Base-by-base conservation (phyloP, 2,113 vertebrate genomes). In the Ceuthmochares aereus region DNA sequence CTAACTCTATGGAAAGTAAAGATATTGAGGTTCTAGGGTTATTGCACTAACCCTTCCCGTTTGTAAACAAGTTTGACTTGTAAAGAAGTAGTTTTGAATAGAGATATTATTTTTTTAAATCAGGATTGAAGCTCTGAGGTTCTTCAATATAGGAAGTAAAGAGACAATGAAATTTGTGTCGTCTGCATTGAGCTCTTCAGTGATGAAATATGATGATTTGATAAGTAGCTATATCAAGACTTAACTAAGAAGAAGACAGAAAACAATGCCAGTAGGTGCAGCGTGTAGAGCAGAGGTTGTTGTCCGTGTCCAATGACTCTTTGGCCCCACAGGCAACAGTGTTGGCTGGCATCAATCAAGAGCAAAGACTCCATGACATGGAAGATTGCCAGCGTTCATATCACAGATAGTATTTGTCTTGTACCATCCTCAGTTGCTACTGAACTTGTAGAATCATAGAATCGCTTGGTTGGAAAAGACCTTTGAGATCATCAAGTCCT, bases 341-440 rank as follows among this genome's bases (percentile, higher is more conserved):
- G 42, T 12, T 62, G 29, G 20, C 51, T 85, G n/a, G 23, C 13
- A 36, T 47, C 14, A 22, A 15, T 10, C 13, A 19, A 62, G 32
- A 63, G n/a, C 30, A 40, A 64, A 40, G 6, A 9, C 40, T 30
- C 42, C 0, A 0, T 47, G 29, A 21, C 4, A 15, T 21, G 29
- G 42, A 68, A 40, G 7, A 22, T 40, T 21, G 27, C 29, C 40
- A n/a, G 40, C 13, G 49, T 22, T 67, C 40, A 58, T 36, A 63
- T 67, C 40, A 58, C 37, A 63, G 40, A 63, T 42, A 29, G 10
- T 43, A 7, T 78, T 78, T 74, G 32, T 74, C 47, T 68, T 37
- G 14, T 54, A 15, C 25, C 18, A 25, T 58, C 60, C 52, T 29
- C 36, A 42, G 25, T 45, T 68, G 32, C 34, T 73, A 4, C 49